These are phyloP conservation scores for Sycophila sp. DNA, from an alignment of 1,140 invertebrate genomes.

Conservation along the genomic window DNA sequence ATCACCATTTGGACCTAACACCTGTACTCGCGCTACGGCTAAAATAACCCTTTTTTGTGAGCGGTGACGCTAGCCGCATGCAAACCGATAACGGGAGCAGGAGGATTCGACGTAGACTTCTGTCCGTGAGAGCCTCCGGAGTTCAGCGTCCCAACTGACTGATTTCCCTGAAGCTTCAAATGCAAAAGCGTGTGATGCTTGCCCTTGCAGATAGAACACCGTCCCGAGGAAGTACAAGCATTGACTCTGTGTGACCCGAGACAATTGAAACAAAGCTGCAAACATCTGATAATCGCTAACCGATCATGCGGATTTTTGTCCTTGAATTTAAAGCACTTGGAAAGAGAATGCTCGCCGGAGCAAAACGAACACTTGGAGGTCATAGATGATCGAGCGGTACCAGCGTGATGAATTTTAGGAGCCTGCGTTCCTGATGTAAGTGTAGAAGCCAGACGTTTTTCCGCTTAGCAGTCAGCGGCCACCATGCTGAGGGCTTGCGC, in stretches of 20 bases:
- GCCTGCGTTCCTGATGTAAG: not conserved
- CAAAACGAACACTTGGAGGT: not conserved
- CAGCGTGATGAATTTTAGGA: not conserved
- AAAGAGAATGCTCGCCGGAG: not conserved
- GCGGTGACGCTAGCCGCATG: not conserved
- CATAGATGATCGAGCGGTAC: too few species aligned
- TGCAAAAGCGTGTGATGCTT: conserved; percentile 16
- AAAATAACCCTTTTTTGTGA: not conserved
- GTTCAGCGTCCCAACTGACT: too few species aligned
- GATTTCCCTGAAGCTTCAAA: too few species aligned
- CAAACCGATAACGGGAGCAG: not conserved
- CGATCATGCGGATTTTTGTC: conserved; percentile 5
- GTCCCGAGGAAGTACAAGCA: not conserved
- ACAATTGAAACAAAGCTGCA: conserved; percentile 33
- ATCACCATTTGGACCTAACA: not conserved
- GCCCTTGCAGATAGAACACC: not conserved
- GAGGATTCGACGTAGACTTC: not conserved
- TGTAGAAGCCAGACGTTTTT: too few species aligned
- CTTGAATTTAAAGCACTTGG: conserved; percentile 6
- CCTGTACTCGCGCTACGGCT: not conserved
- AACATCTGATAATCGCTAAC: not conserved
- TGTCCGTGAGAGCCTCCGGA: not conserved
- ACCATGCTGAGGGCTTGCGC: not conserved
- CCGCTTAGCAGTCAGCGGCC: not conserved
- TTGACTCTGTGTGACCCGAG: not conserved